Evolutionary conservation across 2,888 invertebrate genomes (phyloP).

Genomic region (Monochamus alternatus): DNA sequence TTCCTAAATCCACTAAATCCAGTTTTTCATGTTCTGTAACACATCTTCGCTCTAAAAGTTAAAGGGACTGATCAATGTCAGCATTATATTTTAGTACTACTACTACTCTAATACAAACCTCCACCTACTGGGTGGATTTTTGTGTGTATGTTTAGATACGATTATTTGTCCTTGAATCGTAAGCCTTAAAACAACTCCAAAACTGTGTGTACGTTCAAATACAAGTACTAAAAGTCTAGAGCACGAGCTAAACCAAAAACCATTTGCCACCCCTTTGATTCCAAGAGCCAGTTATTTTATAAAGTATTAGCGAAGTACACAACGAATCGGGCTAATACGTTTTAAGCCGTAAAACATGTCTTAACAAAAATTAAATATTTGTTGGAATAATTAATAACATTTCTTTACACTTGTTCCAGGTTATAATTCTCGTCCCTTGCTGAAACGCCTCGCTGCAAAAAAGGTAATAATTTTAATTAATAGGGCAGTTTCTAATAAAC

Average conservation of each 20-base stretch:
- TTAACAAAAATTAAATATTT: constrained; percentile 37
- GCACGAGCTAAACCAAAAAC: neutral
- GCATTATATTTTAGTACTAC: too few relatives aligned
- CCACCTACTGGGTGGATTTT: too few relatives aligned
- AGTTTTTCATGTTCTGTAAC: too few relatives aligned
- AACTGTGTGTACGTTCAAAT: too few relatives aligned
- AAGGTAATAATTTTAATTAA: constrained; percentile 35
- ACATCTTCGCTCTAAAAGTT: too few relatives aligned
- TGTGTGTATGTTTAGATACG: too few relatives aligned
- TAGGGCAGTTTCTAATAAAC: constrained; percentile 13
- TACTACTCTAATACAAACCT: too few relatives aligned
- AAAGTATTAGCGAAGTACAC: constrained; percentile 24
- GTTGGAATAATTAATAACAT: constrained; percentile 35
- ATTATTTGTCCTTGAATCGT: too few relatives aligned
- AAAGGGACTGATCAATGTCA: too few relatives aligned
- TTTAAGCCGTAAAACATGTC: constrained; percentile 25
- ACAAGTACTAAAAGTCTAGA: too few relatives aligned
- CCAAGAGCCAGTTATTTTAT: constrained; percentile 13
- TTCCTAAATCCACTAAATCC: too few relatives aligned
- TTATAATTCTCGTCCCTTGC: constrained; percentile 11
- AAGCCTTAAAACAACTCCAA: too few relatives aligned
- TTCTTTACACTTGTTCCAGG: constrained; percentile 33
- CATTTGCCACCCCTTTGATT: constrained; percentile 22
- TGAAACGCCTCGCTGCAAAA: constrained; percentile 19
- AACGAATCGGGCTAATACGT: constrained; percentile 24